Evolutionary conservation across 2,113 vertebrate genomes (phyloP).

Genomic region (Onychostoma macrolepis): DNA sequence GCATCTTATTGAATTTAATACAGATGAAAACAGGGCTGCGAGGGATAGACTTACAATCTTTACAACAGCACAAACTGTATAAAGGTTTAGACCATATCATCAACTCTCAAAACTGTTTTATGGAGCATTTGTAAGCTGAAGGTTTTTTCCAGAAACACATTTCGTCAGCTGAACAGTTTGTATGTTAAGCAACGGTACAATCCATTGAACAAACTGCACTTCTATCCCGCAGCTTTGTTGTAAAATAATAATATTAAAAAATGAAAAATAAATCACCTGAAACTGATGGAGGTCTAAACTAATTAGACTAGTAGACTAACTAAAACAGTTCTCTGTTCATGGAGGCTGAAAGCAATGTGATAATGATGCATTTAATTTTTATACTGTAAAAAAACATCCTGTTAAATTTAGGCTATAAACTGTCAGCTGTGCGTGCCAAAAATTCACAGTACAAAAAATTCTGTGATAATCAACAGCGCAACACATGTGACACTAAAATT

Average conservation of each 20-base stretch:
- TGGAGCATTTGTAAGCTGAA: background rate
- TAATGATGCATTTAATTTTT: too few relatives aligned
- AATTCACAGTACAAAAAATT: background rate
- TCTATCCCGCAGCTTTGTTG: too few relatives aligned
- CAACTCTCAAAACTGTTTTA: background rate
- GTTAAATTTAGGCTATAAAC: background rate
- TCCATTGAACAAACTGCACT: too few relatives aligned
- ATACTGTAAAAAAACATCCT: background rate
- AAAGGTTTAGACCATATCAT: background rate
- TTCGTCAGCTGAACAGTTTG: background rate
- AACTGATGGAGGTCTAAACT: background rate
- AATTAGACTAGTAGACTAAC: background rate
- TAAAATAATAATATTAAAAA: background rate
- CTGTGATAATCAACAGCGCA: background rate
- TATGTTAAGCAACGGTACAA: background rate
- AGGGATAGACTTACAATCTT: too few relatives aligned
- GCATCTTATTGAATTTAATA: background rate
- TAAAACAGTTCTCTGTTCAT: background rate
- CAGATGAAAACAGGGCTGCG: background rate
- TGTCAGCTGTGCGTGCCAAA: background rate
- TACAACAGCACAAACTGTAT: background rate
- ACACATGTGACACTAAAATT: background rate
- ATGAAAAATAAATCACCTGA: background rate
- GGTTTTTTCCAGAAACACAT: background rate
- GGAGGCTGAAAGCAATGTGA: background rate